Evolutionary conservation across 2,888 invertebrate genomes (phyloP).

Genomic region (Eubasilissa splendida): DNA sequence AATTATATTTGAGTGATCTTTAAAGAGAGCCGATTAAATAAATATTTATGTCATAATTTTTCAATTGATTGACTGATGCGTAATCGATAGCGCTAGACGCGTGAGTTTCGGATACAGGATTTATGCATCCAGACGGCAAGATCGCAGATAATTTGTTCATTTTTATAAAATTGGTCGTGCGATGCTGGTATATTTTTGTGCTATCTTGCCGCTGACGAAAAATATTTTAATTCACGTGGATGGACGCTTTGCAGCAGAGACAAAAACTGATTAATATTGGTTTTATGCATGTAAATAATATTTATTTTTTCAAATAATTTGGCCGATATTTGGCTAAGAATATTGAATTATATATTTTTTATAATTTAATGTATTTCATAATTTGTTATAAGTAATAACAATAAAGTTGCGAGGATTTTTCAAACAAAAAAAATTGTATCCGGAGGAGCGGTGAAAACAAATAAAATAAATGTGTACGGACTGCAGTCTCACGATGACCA

Average conservation of each 20-base stretch:
- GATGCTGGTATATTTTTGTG: constrained; percentile 8
- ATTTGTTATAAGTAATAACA: background rate
- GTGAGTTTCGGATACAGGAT: background rate
- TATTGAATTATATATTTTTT: background rate
- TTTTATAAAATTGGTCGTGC: constrained; percentile 1
- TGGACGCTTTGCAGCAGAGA: constrained; percentile 61
- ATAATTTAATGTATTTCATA: background rate
- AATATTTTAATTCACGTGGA: background rate
- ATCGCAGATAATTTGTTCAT: constrained; percentile 1
- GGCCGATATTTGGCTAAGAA: constrained; percentile 32
- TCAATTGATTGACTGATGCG: background rate
- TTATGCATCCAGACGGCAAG: background rate
- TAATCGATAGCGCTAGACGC: background rate
- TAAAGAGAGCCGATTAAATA: background rate
- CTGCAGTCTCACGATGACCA: constrained; percentile 61
- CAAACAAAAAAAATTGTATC: constrained; percentile 32
- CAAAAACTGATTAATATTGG: constrained; percentile 42
- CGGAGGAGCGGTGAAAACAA: constrained; percentile 58
- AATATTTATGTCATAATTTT: background rate
- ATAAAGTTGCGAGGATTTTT: background rate
- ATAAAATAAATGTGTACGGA: constrained; percentile 71
- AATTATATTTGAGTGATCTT: too few species aligned
- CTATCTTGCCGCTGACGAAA: constrained; percentile 12
- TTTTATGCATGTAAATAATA: constrained; percentile 28
- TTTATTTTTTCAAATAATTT: constrained; percentile 29